Evolutionary conservation across 2,113 vertebrate species (phyloP).

Genomic region (Talpa occidentalis): DNA sequence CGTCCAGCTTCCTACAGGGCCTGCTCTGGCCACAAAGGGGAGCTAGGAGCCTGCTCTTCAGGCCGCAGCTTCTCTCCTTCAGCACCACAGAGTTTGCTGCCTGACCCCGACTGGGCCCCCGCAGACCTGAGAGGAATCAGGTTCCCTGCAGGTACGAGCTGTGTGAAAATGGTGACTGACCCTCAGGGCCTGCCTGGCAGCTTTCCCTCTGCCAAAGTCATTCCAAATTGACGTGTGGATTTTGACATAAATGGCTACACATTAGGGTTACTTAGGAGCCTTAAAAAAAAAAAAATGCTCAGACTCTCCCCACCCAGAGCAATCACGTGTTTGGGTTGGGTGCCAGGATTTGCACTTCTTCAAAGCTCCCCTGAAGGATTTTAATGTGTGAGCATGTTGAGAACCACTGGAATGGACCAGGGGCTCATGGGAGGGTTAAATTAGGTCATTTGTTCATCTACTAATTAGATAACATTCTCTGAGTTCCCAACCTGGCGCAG

Average conservation of each 20-base stretch:
- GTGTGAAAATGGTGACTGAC: not conserved
- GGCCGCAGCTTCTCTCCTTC: accelerated
- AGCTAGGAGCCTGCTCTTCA: not conserved
- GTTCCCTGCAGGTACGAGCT: constrained; percentile 45
- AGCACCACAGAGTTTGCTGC: not conserved
- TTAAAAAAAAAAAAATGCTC: not conserved
- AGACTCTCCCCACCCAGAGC: not conserved
- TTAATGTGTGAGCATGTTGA: not conserved
- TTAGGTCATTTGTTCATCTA: not conserved
- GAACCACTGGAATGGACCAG: not conserved
- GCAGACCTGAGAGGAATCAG: not conserved
- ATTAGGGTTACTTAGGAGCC: too few relatives aligned
- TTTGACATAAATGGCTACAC: not conserved
- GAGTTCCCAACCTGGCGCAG: not conserved
- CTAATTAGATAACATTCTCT: not conserved
- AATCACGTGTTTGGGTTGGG: not conserved
- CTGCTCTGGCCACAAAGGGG: not conserved
- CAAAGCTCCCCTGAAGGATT: not conserved
- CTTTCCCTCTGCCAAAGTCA: not conserved
- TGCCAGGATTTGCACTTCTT: not conserved
- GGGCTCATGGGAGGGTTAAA: not conserved
- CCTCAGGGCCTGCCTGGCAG: accelerated
- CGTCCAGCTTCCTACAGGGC: accelerated
- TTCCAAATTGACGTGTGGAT: not conserved
- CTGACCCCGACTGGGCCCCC: too few relatives aligned